phyloP scores from a whole-genome alignment of 2,888 invertebrate species.

The Sarcophaga carnaria region DNA sequence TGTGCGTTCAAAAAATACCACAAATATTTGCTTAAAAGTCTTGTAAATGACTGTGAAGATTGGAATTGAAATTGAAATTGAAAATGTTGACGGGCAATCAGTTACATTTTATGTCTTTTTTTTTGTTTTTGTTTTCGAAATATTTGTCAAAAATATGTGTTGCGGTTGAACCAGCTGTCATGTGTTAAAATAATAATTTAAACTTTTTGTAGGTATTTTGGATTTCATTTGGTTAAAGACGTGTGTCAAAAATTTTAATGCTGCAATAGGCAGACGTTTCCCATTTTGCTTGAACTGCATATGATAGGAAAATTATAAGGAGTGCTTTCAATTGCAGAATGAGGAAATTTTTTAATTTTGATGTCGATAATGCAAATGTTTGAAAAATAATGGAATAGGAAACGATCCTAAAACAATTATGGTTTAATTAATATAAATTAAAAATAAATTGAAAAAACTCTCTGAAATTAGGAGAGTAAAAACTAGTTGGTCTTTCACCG shows the following conservation, averaged over 20 bases:
- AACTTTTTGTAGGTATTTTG: constrained; percentile 12
- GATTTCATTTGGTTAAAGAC: constrained; percentile 22
- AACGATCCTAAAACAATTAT: too few relatives aligned
- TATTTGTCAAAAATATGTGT: constrained; percentile 12
- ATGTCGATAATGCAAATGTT: too few relatives aligned
- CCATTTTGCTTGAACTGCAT: constrained; percentile 17
- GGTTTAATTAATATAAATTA: too few relatives aligned
- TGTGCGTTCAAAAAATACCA: not conserved
- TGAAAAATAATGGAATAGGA: too few relatives aligned
- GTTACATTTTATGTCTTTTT: constrained; percentile 33
- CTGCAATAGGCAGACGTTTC: constrained; percentile 41
- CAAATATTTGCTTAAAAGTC: constrained; percentile 17
- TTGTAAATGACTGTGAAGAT: constrained; percentile 26
- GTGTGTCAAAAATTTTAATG: constrained; percentile 66
- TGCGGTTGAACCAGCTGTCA: not conserved
- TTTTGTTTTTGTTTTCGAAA: not conserved
- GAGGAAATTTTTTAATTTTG: not conserved
- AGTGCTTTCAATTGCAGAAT: not conserved
- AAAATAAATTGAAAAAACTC: too few relatives aligned
- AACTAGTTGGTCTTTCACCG: too few relatives aligned
- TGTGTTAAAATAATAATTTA: constrained; percentile 31
- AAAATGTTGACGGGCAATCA: constrained; percentile 32
- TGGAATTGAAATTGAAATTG: not conserved
- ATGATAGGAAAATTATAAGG: not conserved
- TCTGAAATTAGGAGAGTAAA: too few relatives aligned